Conservation (phyloP, 2,888 invertebrate species). For the Lymantria monacha region DNA sequence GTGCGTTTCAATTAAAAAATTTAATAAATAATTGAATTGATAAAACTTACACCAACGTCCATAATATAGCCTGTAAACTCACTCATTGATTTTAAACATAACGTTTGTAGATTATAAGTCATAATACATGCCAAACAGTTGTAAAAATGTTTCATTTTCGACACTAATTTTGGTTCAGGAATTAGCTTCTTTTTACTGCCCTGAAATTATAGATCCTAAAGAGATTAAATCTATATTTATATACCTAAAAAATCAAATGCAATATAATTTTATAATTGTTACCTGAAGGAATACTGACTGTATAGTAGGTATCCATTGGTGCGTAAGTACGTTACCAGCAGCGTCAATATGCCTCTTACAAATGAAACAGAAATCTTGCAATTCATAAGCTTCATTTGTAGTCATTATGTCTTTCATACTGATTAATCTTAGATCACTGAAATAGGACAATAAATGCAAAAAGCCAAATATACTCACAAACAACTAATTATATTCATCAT, state of each 20-base stretch:
- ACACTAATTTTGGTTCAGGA: conserved; percentile 85
- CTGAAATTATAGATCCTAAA: conserved; percentile 42
- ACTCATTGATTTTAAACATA: conserved; percentile 90
- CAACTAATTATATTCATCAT: too few species aligned
- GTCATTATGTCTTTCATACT: conserved; percentile 81
- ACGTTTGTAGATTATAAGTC: conserved; percentile 92
- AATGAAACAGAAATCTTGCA: conserved; percentile 83
- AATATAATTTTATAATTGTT: neutral
- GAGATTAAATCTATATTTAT: too few species aligned
- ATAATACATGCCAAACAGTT: conserved; percentile 93
- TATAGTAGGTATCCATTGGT: conserved; percentile 84
- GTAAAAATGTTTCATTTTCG: conserved; percentile 89
- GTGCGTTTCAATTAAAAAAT: too few species aligned
- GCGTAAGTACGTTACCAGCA: conserved; percentile 84
- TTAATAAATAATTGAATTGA: neutral
- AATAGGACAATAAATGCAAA: conserved; percentile 17
- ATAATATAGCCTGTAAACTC: conserved; percentile 90
- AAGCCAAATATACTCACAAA: too few species aligned
- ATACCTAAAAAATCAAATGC: too few species aligned
- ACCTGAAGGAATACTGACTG: conserved; percentile 84
- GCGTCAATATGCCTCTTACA: conserved; percentile 83
- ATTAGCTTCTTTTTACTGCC: conserved; percentile 86
- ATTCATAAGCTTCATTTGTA: conserved; percentile 85
- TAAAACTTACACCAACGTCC: conserved; percentile 85
- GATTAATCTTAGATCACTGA: conserved; percentile 83